Percentiles rank a stretch among this genome's conserved stretches.
phyloP scores from a whole-genome alignment of 2,113 vertebrate genomes.

The Candoia aspera region DNA sequence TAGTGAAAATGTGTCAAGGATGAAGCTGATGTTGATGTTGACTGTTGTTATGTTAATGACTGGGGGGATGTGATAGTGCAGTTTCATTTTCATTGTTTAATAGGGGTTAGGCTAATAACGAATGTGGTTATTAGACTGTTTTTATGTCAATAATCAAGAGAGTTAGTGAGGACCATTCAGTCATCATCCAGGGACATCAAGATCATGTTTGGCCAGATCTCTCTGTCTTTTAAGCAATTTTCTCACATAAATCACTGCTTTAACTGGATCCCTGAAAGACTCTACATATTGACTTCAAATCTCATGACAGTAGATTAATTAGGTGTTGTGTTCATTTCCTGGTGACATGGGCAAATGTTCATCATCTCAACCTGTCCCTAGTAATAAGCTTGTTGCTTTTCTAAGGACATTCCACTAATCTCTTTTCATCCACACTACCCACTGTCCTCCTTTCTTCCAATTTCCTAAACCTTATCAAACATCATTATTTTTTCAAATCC shows the following conservation, averaged over 20 bases:
- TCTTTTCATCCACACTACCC: background rate
- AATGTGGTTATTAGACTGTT: too few species aligned
- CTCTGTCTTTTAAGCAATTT: background rate
- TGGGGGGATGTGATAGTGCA: too few species aligned
- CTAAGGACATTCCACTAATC: background rate
- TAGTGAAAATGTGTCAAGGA: too few species aligned
- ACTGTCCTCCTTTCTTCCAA: background rate
- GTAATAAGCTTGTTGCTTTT: background rate
- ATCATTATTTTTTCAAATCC: background rate
- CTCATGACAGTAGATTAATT: background rate
- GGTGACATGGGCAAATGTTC: background rate
- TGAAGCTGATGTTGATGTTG: too few species aligned
- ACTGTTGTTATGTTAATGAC: too few species aligned
- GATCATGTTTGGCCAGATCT: background rate
- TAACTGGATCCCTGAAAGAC: background rate
- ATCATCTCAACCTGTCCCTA: background rate
- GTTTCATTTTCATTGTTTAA: too few species aligned
- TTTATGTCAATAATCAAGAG: background rate
- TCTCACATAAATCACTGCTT: background rate
- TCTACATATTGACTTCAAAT: background rate
- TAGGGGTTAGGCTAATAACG: too few species aligned
- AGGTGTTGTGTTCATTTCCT: background rate
- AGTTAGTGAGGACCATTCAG: background rate
- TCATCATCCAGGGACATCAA: background rate
- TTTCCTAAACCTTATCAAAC: background rate